phyloP scores from a whole-genome alignment of 2,888 invertebrate species.

The Punctoribates punctum region DNA sequence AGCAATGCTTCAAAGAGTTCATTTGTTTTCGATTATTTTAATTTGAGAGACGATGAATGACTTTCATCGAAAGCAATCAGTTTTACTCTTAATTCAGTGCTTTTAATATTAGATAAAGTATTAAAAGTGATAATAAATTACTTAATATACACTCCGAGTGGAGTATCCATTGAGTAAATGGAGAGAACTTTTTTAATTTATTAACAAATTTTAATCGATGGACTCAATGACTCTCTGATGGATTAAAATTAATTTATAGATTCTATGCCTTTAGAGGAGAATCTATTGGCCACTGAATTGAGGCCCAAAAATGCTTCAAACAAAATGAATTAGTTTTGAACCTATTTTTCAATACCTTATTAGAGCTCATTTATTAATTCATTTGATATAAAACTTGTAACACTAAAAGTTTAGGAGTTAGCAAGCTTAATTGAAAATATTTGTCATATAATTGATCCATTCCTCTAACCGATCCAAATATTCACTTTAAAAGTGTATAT shows the following conservation, averaged over 20 bases:
- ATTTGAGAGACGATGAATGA: no score
- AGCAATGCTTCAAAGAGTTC: no score
- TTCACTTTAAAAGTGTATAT: no score
- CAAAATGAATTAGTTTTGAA: background rate
- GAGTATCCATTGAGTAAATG: background rate
- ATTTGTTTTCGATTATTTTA: no score
- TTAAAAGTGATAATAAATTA: background rate
- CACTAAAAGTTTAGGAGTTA: background rate
- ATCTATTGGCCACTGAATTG: background rate
- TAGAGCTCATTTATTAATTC: background rate
- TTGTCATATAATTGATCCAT: no score
- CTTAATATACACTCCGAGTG: background rate
- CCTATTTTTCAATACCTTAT: slow-evolving; percentile 1
- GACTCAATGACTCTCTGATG: background rate
- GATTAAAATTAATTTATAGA: slow-evolving; percentile 25
- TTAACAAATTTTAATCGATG: slow-evolving; percentile 12
- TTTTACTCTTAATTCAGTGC: no score
- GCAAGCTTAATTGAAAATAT: background rate
- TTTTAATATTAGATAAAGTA: background rate
- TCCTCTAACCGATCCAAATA: no score
- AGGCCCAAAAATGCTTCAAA: background rate
- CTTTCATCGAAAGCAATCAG: no score
- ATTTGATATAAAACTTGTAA: background rate
- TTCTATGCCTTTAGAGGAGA: background rate
- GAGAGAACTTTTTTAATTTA: slow-evolving; percentile 2